phyloP scores from a whole-genome alignment of 2,113 vertebrate genomes.

The Manacus vitellinus region DNA sequence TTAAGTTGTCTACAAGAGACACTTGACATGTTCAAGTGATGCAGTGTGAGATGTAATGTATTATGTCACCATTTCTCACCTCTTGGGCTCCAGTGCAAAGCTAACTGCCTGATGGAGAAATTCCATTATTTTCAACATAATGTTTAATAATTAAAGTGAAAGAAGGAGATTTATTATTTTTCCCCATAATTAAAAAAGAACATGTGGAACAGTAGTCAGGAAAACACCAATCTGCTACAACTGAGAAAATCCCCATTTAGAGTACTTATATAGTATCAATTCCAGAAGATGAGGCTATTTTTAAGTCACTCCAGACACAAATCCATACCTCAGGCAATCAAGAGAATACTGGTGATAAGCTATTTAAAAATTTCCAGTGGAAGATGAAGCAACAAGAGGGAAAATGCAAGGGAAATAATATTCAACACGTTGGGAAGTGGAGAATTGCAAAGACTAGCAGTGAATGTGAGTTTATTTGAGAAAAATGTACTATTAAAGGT shows the following conservation, averaged over 20 bases:
- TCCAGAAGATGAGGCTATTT: neutral
- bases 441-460: neutral
- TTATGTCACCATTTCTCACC: neutral
- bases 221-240: neutral
- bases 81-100: neutral
- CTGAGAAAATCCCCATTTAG: neutral
- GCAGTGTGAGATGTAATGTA: neutral
- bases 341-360: neutral
- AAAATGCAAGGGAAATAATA: neutral
- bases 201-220: neutral
- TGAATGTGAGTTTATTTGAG: neutral
- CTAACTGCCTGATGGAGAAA: neutral
- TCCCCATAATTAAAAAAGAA: neutral
- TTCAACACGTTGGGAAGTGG: neutral
- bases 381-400: neutral
- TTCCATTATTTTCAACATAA: neutral
- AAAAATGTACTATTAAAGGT: neutral
- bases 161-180: neutral
- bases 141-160: neutral
- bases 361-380: neutral
- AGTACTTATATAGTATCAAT: neutral
- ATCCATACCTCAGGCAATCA: neutral
- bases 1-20: neutral
- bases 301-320: neutral
- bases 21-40: neutral